phyloP scores from a whole-genome alignment of 2,113 vertebrate genomes.

The Girardinichthys multiradiatus region DNA sequence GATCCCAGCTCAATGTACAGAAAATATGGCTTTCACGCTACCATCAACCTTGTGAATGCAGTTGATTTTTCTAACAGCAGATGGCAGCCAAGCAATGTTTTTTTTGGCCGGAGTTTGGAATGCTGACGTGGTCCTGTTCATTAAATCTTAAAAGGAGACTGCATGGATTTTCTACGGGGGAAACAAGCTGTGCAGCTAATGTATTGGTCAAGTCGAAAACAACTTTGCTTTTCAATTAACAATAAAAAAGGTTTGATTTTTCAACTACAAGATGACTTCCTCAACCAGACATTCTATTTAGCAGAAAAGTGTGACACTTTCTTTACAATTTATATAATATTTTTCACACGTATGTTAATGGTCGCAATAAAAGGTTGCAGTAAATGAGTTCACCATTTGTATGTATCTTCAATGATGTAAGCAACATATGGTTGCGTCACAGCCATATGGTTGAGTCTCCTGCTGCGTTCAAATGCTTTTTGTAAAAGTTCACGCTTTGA shows the following conservation, averaged over 20 bases:
- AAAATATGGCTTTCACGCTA: too few species aligned
- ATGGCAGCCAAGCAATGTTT: slow-evolving; percentile 26
- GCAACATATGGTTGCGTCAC: not conserved
- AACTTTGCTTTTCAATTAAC: not conserved
- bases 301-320: not conserved
- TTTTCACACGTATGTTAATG: not conserved
- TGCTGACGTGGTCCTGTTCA: slow-evolving; percentile 23
- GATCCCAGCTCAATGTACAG: too few species aligned
- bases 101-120: not conserved
- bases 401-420: not conserved
- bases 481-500: not conserved
- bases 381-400: not conserved
- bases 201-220: not conserved
- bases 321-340: not conserved
- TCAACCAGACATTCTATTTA: too few species aligned
- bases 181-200: not conserved
- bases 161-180: not conserved
- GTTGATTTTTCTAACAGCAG: slow-evolving; percentile 85
- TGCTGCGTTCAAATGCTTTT: slow-evolving; percentile 42
- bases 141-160: not conserved
- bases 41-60: slow-evolving; percentile 8
- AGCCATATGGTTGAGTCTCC: not conserved
- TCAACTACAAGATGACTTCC: too few species aligned
- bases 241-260: not conserved
- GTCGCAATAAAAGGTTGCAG: not conserved